These are phyloP conservation scores for Cephus pulcher DNA, from an alignment of 2,888 invertebrate genomes.

Conservation along the genomic window DNA sequence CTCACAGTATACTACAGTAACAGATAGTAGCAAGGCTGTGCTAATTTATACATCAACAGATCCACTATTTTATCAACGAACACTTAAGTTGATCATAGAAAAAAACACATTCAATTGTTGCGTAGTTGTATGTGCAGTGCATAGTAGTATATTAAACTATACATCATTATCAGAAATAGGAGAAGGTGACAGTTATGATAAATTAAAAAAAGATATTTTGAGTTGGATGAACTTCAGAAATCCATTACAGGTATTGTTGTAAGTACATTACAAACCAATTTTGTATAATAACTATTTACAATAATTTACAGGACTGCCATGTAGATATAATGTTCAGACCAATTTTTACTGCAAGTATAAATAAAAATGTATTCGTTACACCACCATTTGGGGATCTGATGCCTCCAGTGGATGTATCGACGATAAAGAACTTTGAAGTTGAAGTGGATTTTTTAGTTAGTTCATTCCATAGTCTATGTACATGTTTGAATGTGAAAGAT, in stretches of 20 bases:
- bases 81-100: slow-evolving; percentile 72
- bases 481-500: slow-evolving; percentile 73
- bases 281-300: background rate
- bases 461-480: slow-evolving; percentile 42
- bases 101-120: slow-evolving; percentile 74
- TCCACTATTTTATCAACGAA: slow-evolving; percentile 69
- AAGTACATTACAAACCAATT: slow-evolving; percentile 32
- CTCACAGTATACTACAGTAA: slow-evolving; percentile 62
- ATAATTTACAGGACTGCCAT: slow-evolving; percentile 69
- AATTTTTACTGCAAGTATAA: slow-evolving; percentile 71
- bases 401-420: slow-evolving; percentile 68
- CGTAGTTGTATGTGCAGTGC: slow-evolving; percentile 71
- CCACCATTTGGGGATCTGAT: slow-evolving; percentile 73
- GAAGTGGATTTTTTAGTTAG: slow-evolving; percentile 51
- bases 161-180: slow-evolving; percentile 64
- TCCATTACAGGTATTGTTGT: slow-evolving; percentile 41
- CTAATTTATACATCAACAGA: slow-evolving; percentile 73
- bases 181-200: slow-evolving; percentile 58
- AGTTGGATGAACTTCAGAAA: slow-evolving; percentile 68
- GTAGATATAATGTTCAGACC: slow-evolving; percentile 74
- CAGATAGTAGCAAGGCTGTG: slow-evolving; percentile 66
- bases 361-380: slow-evolving; percentile 72
- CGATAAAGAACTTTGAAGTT: slow-evolving; percentile 41
- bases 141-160: slow-evolving; percentile 70
- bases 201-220: slow-evolving; percentile 66